Conservation (phyloP, 2,113 vertebrate genomes). For the Cercopithecus mona region DNA sequence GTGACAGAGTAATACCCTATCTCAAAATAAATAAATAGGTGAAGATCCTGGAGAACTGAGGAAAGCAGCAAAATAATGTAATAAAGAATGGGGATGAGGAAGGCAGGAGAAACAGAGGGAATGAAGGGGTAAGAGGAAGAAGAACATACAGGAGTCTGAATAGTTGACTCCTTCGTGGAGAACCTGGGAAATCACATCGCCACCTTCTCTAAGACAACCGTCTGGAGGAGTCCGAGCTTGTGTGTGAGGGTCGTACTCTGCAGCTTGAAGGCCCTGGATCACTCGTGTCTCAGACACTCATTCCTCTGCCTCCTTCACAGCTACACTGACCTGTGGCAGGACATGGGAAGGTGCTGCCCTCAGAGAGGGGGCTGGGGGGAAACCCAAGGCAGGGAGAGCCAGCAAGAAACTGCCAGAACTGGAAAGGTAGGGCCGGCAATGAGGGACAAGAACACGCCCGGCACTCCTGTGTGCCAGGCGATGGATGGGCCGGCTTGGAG, state of each 20-base stretch:
- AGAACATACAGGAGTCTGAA: neutral
- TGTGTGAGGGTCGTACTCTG: neutral
- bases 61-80: neutral
- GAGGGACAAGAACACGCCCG: neutral
- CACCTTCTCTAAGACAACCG: neutral
- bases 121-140: neutral
- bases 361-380: neutral
- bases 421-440: neutral
- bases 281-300: neutral
- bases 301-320: neutral
- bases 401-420: neutral
- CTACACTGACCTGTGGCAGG: no score
- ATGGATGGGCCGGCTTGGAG: neutral
- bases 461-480: neutral
- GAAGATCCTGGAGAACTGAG: neutral
- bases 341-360: neutral
- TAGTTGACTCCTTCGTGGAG: neutral
- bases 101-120: neutral
- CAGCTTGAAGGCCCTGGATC: neutral
- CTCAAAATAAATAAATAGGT: neutral
- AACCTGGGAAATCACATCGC: neutral
- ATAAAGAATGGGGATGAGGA: no score
- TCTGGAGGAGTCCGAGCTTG: neutral
- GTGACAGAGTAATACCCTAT: no score
- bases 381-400: neutral